Percentiles rank a stretch among this genome's conserved stretches.
phyloP scores from a whole-genome alignment of 2,113 vertebrate genomes.

The Ptyas mucosa region DNA sequence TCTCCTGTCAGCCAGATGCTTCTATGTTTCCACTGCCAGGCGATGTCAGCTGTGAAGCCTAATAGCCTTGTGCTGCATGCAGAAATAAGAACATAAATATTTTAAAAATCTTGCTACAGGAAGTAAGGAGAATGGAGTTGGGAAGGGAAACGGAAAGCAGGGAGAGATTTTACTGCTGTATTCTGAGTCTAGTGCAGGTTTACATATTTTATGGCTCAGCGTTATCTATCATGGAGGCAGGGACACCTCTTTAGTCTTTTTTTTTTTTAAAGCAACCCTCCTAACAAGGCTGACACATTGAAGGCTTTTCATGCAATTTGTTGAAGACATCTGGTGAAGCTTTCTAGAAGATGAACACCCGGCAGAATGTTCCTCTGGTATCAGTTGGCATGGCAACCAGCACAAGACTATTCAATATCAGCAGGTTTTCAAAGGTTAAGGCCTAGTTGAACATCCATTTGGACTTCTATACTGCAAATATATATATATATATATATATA shows the following conservation, averaged over 20 bases:
- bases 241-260: slow-evolving; percentile 81
- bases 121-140: slow-evolving; percentile 61
- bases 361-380: slow-evolving; percentile 88
- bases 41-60: slow-evolving; percentile 83
- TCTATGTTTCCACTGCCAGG: slow-evolving; percentile 72
- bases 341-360: slow-evolving; percentile 87
- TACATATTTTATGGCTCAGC: slow-evolving; percentile 78
- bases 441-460: slow-evolving; percentile 99
- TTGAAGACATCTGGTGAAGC: slow-evolving; percentile 98
- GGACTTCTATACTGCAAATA: slow-evolving; percentile 82
- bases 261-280: slow-evolving; percentile 71
- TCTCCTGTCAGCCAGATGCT: slow-evolving; percentile 84
- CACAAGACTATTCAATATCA: slow-evolving; percentile 92
- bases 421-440: slow-evolving; percentile 90
- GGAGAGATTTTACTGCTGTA: slow-evolving; percentile 71
- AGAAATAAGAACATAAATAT: slow-evolving; percentile 91
- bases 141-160: slow-evolving; percentile 14
- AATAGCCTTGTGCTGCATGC: slow-evolving; percentile 77
- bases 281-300: slow-evolving; percentile 86
- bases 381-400: slow-evolving; percentile 97
- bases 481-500: no score
- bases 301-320: slow-evolving; percentile 97
- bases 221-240: slow-evolving; percentile 75
- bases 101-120: slow-evolving; percentile 80
- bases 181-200: slow-evolving; percentile 61